Percentiles rank a stretch among this genome's conserved stretches.
These are phyloP conservation scores for Cinclus cinclus DNA, from an alignment of 2,113 vertebrate species.

Conservation along the genomic window DNA sequence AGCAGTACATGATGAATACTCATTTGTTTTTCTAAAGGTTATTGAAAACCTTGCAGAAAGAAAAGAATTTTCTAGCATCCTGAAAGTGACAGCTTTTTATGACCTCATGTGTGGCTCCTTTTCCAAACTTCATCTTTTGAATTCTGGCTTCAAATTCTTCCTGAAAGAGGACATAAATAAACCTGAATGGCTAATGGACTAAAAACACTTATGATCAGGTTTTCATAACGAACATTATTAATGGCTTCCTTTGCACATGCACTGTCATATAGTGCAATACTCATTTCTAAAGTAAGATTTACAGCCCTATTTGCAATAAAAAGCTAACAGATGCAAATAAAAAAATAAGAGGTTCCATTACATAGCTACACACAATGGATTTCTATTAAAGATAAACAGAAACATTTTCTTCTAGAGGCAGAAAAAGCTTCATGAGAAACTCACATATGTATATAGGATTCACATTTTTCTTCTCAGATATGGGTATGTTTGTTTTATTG, in stretches of 20 bases:
- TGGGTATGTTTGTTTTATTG: neutral
- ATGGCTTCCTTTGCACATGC: slow-evolving; percentile 63
- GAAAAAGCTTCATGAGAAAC: neutral
- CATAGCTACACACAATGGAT: slow-evolving; percentile 1
- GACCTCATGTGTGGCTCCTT: slow-evolving; percentile 54
- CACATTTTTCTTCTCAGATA: neutral
- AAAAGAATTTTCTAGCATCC: slow-evolving; percentile 49
- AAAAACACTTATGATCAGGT: slow-evolving; percentile 80
- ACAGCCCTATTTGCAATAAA: slow-evolving; percentile 78
- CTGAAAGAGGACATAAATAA: slow-evolving; percentile 78
- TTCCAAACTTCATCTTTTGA: slow-evolving; percentile 71
- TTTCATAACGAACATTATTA: slow-evolving; percentile 80
- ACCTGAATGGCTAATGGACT: slow-evolving; percentile 76
- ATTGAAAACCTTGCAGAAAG: slow-evolving; percentile 42
- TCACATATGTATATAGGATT: neutral
- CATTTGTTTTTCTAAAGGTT: slow-evolving; percentile 8
- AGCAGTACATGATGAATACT: neutral
- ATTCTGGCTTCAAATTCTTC: slow-evolving; percentile 72
- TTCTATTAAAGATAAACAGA: slow-evolving; percentile 30
- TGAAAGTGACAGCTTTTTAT: slow-evolving; percentile 70
- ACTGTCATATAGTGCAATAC: slow-evolving; percentile 61
- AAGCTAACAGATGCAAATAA: slow-evolving; percentile 72
- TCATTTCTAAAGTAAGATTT: slow-evolving; percentile 80
- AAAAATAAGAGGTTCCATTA: slow-evolving; percentile 63
- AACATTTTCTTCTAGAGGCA: neutral